Evolutionary conservation across 2,113 vertebrate genomes (phyloP).

Genomic region (Poeciliopsis occidentalis): DNA sequence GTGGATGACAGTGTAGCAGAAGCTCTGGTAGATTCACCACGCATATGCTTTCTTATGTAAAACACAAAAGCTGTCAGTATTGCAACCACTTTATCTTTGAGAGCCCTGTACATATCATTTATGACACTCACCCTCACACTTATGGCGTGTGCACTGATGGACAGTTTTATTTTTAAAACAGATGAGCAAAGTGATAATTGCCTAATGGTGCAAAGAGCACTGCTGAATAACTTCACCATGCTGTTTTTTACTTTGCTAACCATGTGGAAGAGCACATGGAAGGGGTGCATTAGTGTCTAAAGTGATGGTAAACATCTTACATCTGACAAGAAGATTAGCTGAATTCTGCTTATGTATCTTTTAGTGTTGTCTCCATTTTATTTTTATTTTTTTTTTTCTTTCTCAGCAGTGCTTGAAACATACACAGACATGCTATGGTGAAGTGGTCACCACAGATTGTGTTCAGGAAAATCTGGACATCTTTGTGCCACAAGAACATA

Average conservation of each 20-base stretch:
- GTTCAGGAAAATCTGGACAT: not conserved
- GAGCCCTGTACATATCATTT: constrained; percentile 16
- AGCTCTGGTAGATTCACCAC: not conserved
- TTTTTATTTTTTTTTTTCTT: not conserved
- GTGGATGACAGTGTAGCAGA: constrained; percentile 1
- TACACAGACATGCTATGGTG: not conserved
- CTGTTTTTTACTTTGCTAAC: constrained; percentile 60
- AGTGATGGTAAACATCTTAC: constrained; percentile 35
- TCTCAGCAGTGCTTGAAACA: not conserved
- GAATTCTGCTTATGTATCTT: constrained; percentile 33
- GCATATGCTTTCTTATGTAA: constrained; percentile 1
- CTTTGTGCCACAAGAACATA: constrained; percentile 25
- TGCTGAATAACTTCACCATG: constrained; percentile 64
- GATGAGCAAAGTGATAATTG: constrained; percentile 54
- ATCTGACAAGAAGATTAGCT: constrained; percentile 31
- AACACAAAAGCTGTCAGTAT: constrained; percentile 8
- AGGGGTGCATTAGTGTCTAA: constrained; percentile 35
- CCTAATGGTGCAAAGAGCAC: constrained; percentile 57
- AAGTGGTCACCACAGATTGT: not conserved
- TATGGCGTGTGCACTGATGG: constrained; percentile 25
- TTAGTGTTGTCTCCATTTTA: not conserved
- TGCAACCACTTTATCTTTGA: constrained; percentile 34
- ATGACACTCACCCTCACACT: constrained; percentile 14
- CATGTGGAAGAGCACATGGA: constrained; percentile 41
- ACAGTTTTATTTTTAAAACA: constrained; percentile 39